These are phyloP conservation scores for Eulemur mongoz DNA, from an alignment of 2,797 vertebrate genomes.

Conservation along the genomic window DNA sequence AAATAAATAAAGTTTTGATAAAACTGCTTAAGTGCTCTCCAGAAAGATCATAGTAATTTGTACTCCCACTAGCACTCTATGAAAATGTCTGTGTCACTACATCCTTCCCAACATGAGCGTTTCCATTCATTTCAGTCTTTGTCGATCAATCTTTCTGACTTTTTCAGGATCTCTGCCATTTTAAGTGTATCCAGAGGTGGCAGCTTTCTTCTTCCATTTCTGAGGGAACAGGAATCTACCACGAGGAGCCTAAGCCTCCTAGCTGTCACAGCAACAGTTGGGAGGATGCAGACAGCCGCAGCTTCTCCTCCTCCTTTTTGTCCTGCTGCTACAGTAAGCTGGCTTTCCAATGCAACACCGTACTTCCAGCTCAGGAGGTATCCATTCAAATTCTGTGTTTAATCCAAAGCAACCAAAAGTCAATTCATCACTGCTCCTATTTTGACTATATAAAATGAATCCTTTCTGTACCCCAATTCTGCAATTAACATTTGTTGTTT, in stretches of 20 bases:
- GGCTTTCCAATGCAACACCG: neutral
- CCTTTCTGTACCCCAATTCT: neutral
- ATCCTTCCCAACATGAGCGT: neutral
- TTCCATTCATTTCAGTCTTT: neutral
- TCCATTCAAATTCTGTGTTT: neutral
- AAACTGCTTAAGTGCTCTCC: neutral
- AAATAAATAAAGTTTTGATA: slow-evolving; percentile 31
- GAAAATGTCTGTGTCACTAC: neutral
- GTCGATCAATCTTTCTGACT: slow-evolving; percentile 20
- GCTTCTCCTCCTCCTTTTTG: neutral
- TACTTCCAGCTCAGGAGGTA: neutral
- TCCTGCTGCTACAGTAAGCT: neutral
- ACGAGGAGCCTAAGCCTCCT: neutral
- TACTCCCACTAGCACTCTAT: neutral
- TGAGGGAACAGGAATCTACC: neutral
- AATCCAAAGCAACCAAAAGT: neutral
- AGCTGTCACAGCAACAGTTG: neutral
- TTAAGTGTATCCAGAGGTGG: neutral
- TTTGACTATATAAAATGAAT: slow-evolving; percentile 45
- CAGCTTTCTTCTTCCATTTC: neutral
- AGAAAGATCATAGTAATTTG: neutral
- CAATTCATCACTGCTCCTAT: neutral
- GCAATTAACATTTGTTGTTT: neutral
- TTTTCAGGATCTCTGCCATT: neutral
- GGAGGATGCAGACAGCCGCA: neutral